Evolutionary conservation across 2,888 invertebrate genomes (phyloP).

Genomic region (Protodeltote pygarga): DNA sequence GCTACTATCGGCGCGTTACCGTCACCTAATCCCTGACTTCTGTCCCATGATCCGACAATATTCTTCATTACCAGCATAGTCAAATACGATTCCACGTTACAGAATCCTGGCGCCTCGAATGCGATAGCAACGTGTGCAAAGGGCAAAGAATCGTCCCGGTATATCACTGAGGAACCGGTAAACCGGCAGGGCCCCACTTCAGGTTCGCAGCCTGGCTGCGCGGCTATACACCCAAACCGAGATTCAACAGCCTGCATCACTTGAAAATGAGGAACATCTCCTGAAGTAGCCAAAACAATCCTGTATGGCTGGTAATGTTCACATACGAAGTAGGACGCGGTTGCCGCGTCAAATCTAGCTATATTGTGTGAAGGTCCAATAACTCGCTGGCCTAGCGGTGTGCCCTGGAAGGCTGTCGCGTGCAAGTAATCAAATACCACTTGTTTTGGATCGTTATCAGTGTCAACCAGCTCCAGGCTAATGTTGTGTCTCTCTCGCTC

Average conservation of each 20-base stretch:
- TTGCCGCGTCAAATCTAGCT: slow-evolving; percentile 75
- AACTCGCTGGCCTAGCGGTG: slow-evolving; percentile 70
- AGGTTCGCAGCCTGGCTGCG: slow-evolving; percentile 27
- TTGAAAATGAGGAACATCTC: slow-evolving; percentile 89
- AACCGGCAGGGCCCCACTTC: slow-evolving; percentile 55
- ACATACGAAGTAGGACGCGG: slow-evolving; percentile 55
- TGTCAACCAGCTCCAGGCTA: slow-evolving; percentile 63
- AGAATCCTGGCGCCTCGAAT: slow-evolving; percentile 76
- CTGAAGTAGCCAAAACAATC: slow-evolving; percentile 91
- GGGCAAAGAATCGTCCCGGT: slow-evolving; percentile 74
- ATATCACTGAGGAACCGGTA: slow-evolving; percentile 55
- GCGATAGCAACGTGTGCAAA: slow-evolving; percentile 77
- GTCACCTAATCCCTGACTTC: slow-evolving; percentile 60
- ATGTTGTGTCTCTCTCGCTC: slow-evolving; percentile 61
- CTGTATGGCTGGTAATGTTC: slow-evolving; percentile 79
- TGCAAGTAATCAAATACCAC: slow-evolving; percentile 81
- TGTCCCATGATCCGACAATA: slow-evolving; percentile 76
- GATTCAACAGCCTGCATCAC: slow-evolving; percentile 86
- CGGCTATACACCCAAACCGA: slow-evolving; percentile 79
- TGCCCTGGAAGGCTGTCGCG: slow-evolving; percentile 81
- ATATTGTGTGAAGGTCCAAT: slow-evolving; percentile 90
- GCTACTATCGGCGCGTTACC: slow-evolving; percentile 64
- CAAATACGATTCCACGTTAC: slow-evolving; percentile 64
- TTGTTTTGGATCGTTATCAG: slow-evolving; percentile 67
- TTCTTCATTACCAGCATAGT: slow-evolving; percentile 66